These are phyloP conservation scores for Sarotherodon lohbergeri DNA, from an alignment of 2,113 vertebrate species.

Conservation along the genomic window DNA sequence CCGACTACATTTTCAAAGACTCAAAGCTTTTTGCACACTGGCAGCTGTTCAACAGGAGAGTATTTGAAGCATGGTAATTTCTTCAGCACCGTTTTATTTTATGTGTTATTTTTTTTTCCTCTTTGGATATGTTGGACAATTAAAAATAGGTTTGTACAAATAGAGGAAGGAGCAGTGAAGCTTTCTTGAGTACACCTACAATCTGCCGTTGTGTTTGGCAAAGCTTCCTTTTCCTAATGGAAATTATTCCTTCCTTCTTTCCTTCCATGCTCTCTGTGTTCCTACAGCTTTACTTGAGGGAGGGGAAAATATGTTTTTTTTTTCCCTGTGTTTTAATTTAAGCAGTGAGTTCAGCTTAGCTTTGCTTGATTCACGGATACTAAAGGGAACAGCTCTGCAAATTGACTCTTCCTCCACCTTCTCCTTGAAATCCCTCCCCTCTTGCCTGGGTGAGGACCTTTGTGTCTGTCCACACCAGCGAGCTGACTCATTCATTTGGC, in stretches of 20 bases:
- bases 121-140: neutral
- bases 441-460: neutral
- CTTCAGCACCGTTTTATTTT: neutral
- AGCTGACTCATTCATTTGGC: neutral
- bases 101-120: rapidly evolving
- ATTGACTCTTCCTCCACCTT: neutral
- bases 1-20: neutral
- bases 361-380: neutral
- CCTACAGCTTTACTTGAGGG: neutral
- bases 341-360: neutral
- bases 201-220: neutral
- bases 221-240: neutral
- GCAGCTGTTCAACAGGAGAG: neutral
- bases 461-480: neutral
- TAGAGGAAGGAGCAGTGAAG: neutral
- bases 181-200: neutral
- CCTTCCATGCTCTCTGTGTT: neutral
- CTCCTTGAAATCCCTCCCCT: neutral
- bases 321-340: neutral
- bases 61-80: neutral
- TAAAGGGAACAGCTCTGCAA: neutral
- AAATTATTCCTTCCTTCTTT: neutral
- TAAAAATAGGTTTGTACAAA: neutral
- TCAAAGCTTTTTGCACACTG: neutral
- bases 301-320: neutral